Evolutionary conservation across 2,888 invertebrate genomes (phyloP).

Genomic region (Pseudeuparius sepicola): DNA sequence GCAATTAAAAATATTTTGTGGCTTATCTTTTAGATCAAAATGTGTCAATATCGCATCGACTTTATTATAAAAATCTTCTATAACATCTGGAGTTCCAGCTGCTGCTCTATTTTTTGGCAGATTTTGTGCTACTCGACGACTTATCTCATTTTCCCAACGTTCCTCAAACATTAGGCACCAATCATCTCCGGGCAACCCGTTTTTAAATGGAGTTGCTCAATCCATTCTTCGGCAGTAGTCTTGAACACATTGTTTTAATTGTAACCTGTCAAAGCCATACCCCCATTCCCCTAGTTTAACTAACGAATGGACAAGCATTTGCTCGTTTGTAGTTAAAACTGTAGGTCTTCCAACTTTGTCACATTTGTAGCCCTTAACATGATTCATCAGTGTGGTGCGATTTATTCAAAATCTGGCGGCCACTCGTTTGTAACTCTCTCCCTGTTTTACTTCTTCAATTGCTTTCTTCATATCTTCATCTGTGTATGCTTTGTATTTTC

Average conservation of each 20-base stretch:
- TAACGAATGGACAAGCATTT: slow-evolving; percentile 15
- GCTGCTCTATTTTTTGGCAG: slow-evolving; percentile 16
- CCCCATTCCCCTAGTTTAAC: slow-evolving; percentile 19
- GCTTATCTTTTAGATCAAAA: slow-evolving; percentile 14
- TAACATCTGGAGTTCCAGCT: slow-evolving; percentile 13
- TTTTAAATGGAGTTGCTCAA: slow-evolving; percentile 18
- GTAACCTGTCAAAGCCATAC: slow-evolving; percentile 17
- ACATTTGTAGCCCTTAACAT: too few species aligned
- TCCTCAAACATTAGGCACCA: slow-evolving; percentile 20
- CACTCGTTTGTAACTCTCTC: slow-evolving; percentile 9
- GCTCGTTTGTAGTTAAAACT: slow-evolving; percentile 15
- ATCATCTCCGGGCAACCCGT: slow-evolving; percentile 18
- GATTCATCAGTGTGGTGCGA: slow-evolving; percentile 13
- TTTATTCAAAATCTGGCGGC: slow-evolving; percentile 13
- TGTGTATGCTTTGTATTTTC: too few species aligned
- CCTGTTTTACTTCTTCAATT: too few species aligned
- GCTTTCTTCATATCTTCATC: too few species aligned
- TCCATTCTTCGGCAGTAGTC: slow-evolving; percentile 15
- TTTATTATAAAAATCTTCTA: slow-evolving; percentile 16
- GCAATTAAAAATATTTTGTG: slow-evolving; percentile 20
- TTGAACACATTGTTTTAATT: slow-evolving; percentile 16
- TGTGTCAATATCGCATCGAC: slow-evolving; percentile 10
- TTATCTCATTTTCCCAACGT: slow-evolving; percentile 15
- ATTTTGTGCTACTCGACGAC: slow-evolving; percentile 15
- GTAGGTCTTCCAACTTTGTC: slow-evolving; percentile 16